Evolutionary conservation across 2,888 invertebrate genomes (phyloP).

Genomic region (Erebia palarica): DNA sequence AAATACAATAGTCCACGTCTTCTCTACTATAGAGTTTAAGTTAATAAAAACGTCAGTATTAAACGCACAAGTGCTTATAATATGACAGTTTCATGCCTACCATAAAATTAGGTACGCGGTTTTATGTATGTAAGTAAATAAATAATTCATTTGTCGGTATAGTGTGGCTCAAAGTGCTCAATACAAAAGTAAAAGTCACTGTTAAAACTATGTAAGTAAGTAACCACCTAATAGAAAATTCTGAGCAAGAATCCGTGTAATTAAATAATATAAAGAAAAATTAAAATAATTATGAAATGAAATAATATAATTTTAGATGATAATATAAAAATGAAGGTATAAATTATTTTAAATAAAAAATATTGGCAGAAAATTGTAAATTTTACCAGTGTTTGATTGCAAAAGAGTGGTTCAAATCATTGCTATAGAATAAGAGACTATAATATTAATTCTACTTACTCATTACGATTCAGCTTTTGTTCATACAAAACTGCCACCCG

Average conservation of each 20-base stretch:
- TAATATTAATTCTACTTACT: no score
- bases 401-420: not conserved
- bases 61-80: slow-evolving; percentile 33
- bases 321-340: not conserved
- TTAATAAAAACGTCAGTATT: slow-evolving; percentile 22
- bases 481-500: no score
- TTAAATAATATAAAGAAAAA: not conserved
- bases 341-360: not conserved
- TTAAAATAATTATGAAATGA: not conserved
- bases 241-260: not conserved
- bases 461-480: no score
- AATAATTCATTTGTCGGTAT: not conserved
- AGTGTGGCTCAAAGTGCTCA: slow-evolving; percentile 5
- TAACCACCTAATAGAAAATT: not conserved
- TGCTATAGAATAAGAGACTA: not conserved
- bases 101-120: slow-evolving; percentile 1
- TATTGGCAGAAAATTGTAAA: not conserved
- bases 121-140: not conserved
- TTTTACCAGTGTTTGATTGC: not conserved
- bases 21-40: not conserved
- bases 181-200: slow-evolving; percentile 3
- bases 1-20: not conserved
- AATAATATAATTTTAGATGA: not conserved
- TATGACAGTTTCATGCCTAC: not conserved
- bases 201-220: not conserved